Base-by-base conservation (phyloP, 2,888 invertebrate genomes). In the Ichneumoninae sp. region DNA sequence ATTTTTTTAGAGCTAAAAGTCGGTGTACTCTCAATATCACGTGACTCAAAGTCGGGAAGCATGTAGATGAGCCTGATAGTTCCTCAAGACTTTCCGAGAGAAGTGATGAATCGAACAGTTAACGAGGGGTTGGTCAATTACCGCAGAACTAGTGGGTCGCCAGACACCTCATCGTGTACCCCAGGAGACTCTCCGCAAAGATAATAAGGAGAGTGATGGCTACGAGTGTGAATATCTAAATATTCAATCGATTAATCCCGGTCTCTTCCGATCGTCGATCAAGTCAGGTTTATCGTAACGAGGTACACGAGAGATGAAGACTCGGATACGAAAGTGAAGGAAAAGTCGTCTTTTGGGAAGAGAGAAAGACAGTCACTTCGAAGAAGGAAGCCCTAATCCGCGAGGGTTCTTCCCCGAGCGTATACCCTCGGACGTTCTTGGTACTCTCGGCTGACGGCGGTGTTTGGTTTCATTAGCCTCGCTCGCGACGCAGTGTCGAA, bases 41-140 rank as follows among this genome's bases (percentile, higher is more conserved):
- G n/a, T 40, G 73, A 30, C 33, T 44, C 33, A 50, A 52, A 70
- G n/a, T 16, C 30, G 47, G 30, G 7, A 3, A 44, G 44, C 8
- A 30, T 3, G 1, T 44, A 47, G 73, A 47, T n/a, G 13, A 77
- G 3, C 77, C 86, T 88, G 88, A 89, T 88, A 87, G 86, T 83
- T 86, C 89, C 87, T 90, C 85, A 85, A 86, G 85, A 88, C 85
- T 88, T 86, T 85, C 78, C 68, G 73, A 80, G 75, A 54, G 44
- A 69, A 89, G 89, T 89, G 90, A 89, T 88, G 88, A 89, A 90
- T 90, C 83, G 88, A 78, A 70, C 80, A 83, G 78, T 86, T 90
- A 89, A 89, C 89, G 88, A 88, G 88, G 87, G 79, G 63, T 50
- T 44, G 65, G 70, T 66, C 65, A 71, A 65, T 54, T 36, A 22